Evolutionary conservation across 2,888 invertebrate genomes (phyloP), one percentile per base, ranked within the genome.

Genomic region (Drosophila crucigera): DNA sequence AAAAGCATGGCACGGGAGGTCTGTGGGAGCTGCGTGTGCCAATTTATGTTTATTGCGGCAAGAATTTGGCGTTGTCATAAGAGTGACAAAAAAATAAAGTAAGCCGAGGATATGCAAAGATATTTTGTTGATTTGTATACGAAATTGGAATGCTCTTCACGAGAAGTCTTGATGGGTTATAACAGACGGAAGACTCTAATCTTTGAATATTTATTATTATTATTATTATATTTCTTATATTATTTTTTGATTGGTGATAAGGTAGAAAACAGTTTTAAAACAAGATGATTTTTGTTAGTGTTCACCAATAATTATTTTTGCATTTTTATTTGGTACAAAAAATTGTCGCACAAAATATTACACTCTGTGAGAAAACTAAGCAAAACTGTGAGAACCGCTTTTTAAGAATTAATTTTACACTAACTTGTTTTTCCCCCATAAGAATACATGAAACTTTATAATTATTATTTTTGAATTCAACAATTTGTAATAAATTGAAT

Each of bases 31-130:
- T 60, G 82, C 60, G 60, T 84, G 80, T 85, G 84, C 86, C 86
- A 90, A 90, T 85, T 86, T 85, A 80, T 86, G 78, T 90, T 89
- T 88, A 89, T 89, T 83, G 89, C 87, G 90, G 76, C 83, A 84
- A 87, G 84, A 89, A 89, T 88, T 80, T 73, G 69, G 54, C 76
- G 43, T 83, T 76, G 84, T 87, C 90, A 89, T 84, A 84, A 84
- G 90, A 89, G 84, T 67, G 64, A 64, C 61, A 83, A 76, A 76
- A 56, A 54, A 50, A 50, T 43, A 50, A 3, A n/a, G 25, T 25
- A 33, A 0, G 14, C 6, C 4, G 5, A 7, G 28, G 9, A 39
- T 35, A 1, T 35, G 35, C 28, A 4, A 28, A 1, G 0, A 16
- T 53, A 0, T 5, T 35, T 39, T 11, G 0, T 5, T 2, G 31